Conservation (phyloP, 2,888 invertebrate genomes). For the Dynastes tityus region DNA sequence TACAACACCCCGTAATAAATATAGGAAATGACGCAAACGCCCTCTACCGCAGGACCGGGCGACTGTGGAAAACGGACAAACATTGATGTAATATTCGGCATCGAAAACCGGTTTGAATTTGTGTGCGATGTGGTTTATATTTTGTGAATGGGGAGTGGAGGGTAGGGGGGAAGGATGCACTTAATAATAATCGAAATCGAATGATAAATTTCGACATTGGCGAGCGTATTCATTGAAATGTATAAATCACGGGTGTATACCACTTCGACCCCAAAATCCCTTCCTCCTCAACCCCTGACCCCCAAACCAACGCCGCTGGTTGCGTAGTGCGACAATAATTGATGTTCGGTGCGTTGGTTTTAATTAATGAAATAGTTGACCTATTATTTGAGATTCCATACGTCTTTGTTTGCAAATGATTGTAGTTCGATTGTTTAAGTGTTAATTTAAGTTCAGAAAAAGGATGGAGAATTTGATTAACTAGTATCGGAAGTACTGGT, state of each 20-base stretch:
- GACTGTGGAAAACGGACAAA: slow-evolving; percentile 1
- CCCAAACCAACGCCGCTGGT: too few relatives aligned
- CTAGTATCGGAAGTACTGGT: too few relatives aligned
- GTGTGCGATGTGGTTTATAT: neutral
- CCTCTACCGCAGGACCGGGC: neutral
- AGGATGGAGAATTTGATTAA: too few relatives aligned
- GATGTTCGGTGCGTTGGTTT: neutral
- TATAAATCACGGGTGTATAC: neutral
- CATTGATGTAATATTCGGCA: slow-evolving; percentile 16
- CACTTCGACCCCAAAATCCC: neutral
- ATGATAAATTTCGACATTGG: slow-evolving; percentile 10
- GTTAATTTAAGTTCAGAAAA: too few relatives aligned
- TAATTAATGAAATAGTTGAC: neutral
- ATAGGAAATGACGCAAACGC: too few relatives aligned
- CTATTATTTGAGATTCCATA: too few relatives aligned
- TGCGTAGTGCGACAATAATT: neutral
- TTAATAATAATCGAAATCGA: slow-evolving; percentile 8
- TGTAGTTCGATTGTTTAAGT: too few relatives aligned
- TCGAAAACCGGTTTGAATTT: neutral
- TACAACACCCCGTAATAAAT: slow-evolving; percentile 3
- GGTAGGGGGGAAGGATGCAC: neutral
- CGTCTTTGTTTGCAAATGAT: too few relatives aligned
- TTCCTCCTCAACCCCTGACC: too few relatives aligned
- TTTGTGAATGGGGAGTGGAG: neutral
- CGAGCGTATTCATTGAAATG: neutral